Base-by-base conservation (phyloP, 2,888 invertebrate genomes). In the Eilema griseolum region DNA sequence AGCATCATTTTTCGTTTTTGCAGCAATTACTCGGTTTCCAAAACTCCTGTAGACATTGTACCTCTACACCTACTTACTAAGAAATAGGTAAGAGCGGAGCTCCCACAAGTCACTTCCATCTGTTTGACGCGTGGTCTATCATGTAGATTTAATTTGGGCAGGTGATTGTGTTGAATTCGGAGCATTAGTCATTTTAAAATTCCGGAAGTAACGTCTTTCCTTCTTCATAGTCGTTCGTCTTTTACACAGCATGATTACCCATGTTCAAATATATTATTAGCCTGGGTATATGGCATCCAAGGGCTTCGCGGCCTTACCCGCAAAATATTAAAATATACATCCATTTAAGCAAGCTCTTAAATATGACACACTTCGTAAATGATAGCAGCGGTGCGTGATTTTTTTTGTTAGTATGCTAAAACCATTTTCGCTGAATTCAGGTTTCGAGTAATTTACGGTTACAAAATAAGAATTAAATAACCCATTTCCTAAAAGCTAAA, bases 21-120 rank as follows among this genome's bases (percentile, higher is more conserved):
- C 67, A 37, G n/a, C 67, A 71, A 71, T 69, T 60, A 65, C 52
- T 24, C 46, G 20, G 20, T 60, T 41, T 31, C 31, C 46, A 24
- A 46, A 23, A 61, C 16, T 26, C 14, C 33, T 20, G 52, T 57
- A 14, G 3, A 59, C 56, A 14, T 23, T 56, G 57, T 31, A 67
- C 56, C 8, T 52, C 59, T 31, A 16, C 41, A 41, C 28, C n/a
- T 14, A 23, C 8, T 63, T 4, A 26, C 4, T 31, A 46, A 24
- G 52, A 41, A 52, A 46, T 41, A 3, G 1, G 11, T 28, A 28
- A 28, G n/a, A 63, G 10, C 20, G 33, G 31, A 65, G 26, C 46
- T 33, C 4, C 20, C 46, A 59, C 60, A 52, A 60, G 46, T 46
- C 31, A 52, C 52, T 52, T 52, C 52, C 52, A 52, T 52, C 8